These are phyloP conservation scores for Nematostella vectensis DNA, from an alignment of 92 coral and sea anemone species.

Conservation along the genomic window DNA sequence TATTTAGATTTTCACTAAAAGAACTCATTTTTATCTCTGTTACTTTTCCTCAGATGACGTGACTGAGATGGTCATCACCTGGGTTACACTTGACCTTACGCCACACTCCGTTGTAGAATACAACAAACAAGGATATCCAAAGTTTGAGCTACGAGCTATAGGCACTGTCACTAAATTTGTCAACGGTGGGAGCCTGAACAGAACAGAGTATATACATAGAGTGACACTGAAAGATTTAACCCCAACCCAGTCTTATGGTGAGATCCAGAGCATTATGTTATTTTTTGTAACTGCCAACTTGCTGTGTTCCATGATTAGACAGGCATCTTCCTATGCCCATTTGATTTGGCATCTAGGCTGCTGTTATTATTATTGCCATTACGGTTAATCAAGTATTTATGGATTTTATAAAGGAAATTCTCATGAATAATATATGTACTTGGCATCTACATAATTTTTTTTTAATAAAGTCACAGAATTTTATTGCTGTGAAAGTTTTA, in stretches of 20 bases:
- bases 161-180: constrained; percentile 70
- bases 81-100: constrained; percentile 67
- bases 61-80: constrained; percentile 83
- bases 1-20: no score
- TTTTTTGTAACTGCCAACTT: no score
- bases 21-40: neutral
- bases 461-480: no score
- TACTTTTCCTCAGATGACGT: constrained; percentile 37
- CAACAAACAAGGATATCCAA: constrained; percentile 55
- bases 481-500: no score
- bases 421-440: no score
- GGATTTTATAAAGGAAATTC: no score
- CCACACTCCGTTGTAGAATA: constrained; percentile 69
- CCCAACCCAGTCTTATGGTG: constrained; percentile 71
- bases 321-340: no score
- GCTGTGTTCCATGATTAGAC: no score
- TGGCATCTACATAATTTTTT: no score
- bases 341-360: no score
- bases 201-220: constrained; percentile 75
- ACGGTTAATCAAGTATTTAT: no score
- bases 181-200: constrained; percentile 68
- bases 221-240: constrained; percentile 69
- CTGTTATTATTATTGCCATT: no score
- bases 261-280: neutral
- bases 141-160: constrained; percentile 22